Evolutionary conservation across 2,888 invertebrate species (phyloP).

Genomic region (Eretmocerus hayati): DNA sequence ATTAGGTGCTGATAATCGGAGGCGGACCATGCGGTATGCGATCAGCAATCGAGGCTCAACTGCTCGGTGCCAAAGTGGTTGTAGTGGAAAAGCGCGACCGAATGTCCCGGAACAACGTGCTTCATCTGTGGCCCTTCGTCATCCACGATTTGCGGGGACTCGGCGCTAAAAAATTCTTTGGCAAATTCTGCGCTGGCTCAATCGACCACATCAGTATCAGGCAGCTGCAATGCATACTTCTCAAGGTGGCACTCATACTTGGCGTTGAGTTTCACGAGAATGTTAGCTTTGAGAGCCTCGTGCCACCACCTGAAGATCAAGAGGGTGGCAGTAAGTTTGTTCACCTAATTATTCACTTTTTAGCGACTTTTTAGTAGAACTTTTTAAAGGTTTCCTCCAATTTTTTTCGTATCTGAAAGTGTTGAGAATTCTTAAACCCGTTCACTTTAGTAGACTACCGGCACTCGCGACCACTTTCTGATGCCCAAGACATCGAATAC

Average conservation of each 20-base stretch:
- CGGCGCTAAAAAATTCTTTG: conserved; percentile 97
- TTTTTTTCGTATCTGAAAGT: too few species aligned
- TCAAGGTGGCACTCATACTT: conserved; percentile 88
- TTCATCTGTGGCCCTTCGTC: conserved; percentile 97
- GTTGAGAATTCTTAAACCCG: too few species aligned
- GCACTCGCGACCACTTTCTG: too few species aligned
- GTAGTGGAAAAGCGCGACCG: conserved; percentile 93
- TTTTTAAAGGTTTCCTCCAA: too few species aligned
- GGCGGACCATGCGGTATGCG: conserved; percentile 94
- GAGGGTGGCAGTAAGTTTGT: conserved; percentile 52
- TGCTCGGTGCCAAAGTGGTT: conserved; percentile 91
- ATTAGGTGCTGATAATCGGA: conserved; percentile 83
- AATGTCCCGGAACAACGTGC: conserved; percentile 91
- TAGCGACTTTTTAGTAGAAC: too few species aligned
- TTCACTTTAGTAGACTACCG: too few species aligned
- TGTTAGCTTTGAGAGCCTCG: conserved; percentile 77
- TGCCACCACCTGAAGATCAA: conserved; percentile 66
- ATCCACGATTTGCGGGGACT: conserved; percentile 89
- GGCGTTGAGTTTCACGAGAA: conserved; percentile 95
- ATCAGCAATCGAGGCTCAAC: conserved; percentile 91
- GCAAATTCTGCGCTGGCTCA: conserved; percentile 96
- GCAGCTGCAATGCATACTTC: conserved; percentile 89
- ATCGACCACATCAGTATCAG: conserved; percentile 98
- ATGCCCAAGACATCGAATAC: too few species aligned
- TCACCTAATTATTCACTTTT: too few species aligned